Evolutionary conservation across 2,113 vertebrate species (phyloP).

Genomic region (Festucalex cinctus): DNA sequence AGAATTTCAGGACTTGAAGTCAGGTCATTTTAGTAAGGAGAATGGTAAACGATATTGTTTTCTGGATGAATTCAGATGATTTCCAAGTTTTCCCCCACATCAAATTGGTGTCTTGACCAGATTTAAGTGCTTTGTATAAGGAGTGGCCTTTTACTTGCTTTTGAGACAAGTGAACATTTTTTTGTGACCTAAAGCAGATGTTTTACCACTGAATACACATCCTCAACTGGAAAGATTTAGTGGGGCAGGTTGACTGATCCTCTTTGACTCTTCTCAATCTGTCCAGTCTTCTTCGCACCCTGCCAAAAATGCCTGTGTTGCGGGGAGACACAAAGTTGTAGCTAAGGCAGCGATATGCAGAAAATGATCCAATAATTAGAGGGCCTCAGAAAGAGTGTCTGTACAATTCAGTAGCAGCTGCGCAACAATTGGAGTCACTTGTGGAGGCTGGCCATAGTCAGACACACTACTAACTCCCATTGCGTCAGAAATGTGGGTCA

Average conservation of each 20-base stretch:
- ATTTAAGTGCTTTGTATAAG: constrained; percentile 7
- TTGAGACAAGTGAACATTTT: constrained; percentile 18
- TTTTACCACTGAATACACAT: constrained; percentile 22
- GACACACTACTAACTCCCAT: constrained; percentile 30
- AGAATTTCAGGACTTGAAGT: background rate
- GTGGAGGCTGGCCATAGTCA: constrained; percentile 24
- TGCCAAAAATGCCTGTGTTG: constrained; percentile 19
- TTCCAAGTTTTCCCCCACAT: no score
- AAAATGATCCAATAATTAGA: background rate
- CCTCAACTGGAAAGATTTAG: constrained; percentile 36
- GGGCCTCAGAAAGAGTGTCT: background rate
- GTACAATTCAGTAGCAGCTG: constrained; percentile 9
- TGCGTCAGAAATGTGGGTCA: constrained; percentile 51
- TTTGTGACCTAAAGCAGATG: constrained; percentile 40
- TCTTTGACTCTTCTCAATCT: constrained; percentile 34
- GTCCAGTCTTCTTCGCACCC: constrained; percentile 1
- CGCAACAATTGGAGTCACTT: constrained; percentile 28
- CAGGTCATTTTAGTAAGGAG: background rate
- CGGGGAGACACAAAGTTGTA: constrained; percentile 8
- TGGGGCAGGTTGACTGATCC: constrained; percentile 41
- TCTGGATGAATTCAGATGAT: constrained; percentile 6
- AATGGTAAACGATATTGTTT: background rate
- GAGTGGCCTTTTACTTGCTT: constrained; percentile 5
- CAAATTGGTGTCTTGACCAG: constrained; percentile 4
- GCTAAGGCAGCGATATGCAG: background rate